phyloP scores from a whole-genome alignment of 2,888 invertebrate species.

The Hyles lineata region DNA sequence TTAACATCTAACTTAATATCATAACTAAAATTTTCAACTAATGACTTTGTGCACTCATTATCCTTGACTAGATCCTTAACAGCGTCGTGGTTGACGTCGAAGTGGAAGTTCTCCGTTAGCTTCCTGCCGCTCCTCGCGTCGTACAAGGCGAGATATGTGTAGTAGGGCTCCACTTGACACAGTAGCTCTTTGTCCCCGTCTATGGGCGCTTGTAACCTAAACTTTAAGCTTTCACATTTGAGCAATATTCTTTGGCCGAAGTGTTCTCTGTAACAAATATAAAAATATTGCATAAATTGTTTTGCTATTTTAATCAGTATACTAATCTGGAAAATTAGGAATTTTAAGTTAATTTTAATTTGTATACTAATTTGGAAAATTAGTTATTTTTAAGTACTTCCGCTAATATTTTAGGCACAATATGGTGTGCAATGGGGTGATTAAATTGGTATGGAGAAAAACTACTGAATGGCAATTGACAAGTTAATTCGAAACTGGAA shows the following conservation, averaged over 20 bases:
- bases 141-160: constrained; percentile 94
- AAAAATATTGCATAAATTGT: not conserved
- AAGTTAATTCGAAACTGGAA: too few relatives aligned
- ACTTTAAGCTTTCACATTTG: constrained; percentile 92
- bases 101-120: constrained; percentile 96
- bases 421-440: too few relatives aligned
- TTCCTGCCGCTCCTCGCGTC: constrained; percentile 95
- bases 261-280: constrained; percentile 87
- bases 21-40: constrained; percentile 81
- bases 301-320: too few relatives aligned
- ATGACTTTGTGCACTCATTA: constrained; percentile 76
- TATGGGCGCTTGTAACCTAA: constrained; percentile 92
- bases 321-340: too few relatives aligned
- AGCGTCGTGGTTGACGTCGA: constrained; percentile 91
- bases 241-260: constrained; percentile 94
- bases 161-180: constrained; percentile 97
- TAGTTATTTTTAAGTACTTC: too few relatives aligned
- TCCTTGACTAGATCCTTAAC: constrained; percentile 85
- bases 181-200: constrained; percentile 90
- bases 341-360: too few relatives aligned
- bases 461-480: too few relatives aligned
- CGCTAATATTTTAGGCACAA: too few relatives aligned
- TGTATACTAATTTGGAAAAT: too few relatives aligned
- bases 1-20: constrained; percentile 87
- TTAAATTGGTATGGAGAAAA: too few relatives aligned